Base-by-base conservation (phyloP, 2,888 invertebrate genomes). In the Troglohyphantes excavatus region DNA sequence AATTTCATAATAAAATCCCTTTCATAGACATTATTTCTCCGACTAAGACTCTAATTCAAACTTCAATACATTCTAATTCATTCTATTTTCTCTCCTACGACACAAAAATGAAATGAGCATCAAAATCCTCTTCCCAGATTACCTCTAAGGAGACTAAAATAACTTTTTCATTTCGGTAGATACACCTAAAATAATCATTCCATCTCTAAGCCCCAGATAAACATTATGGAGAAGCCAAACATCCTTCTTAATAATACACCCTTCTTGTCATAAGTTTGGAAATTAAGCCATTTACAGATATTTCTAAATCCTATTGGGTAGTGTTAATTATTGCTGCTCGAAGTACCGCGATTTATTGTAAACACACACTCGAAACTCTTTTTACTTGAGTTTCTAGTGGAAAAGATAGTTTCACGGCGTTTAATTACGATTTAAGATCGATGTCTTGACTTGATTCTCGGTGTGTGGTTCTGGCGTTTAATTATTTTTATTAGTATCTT, bases 241-340 rank as follows among this genome's bases (percentile, higher is more conserved):
- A 75, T 75, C 75, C 53, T 59, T 75, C 75, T 75, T 75, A 75
- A 75, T 75, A 75, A 75, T 61, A 59, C 75, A n/a, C 61, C 27
- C 59, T 59, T 27, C 75, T 75, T 75, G 75, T 75, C 75, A 75
- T 26, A 75, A 75, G 61, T 75, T 75, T 29, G 29, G 21, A 75
- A 75, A 75, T 75, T 75, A 75, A 75, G 75, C 75, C 59, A 61
- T 75, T 61, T 75, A 75, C 61, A 29, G 29, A 59, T 21, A 19
- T 59, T 29, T 27, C 29, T 59, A 75, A 75, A 75, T 33, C 61
- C 75, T 33, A 75, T 75, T 75, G 75, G 75, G 23, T 75, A 61
- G 75, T 75, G 59, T 75, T 75, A 75, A 75, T 75, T 75, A 75
- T 75, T 75, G 75, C 59, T 61, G 19, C 53, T 75, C 53, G 59